phyloP scores from a whole-genome alignment of 2,113 vertebrate genomes.

The Gnathonemus echidnorhynchus region DNA sequence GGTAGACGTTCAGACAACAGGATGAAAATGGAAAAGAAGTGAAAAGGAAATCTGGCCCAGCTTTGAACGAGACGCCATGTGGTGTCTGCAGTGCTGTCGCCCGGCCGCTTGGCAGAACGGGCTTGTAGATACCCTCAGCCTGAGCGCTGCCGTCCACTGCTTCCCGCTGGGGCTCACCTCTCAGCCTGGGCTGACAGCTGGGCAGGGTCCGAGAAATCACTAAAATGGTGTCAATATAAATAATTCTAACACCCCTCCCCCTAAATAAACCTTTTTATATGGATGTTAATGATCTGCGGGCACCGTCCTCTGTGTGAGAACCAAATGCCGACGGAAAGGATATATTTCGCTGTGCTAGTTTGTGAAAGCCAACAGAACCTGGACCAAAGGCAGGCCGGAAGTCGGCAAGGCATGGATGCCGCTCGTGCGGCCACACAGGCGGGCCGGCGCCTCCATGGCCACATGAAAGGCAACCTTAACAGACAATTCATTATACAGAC shows the following conservation, averaged over 20 bases:
- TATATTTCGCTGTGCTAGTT: background rate
- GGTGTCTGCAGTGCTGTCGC: background rate
- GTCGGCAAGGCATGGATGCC: background rate
- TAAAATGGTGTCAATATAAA: background rate
- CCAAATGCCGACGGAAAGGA: background rate
- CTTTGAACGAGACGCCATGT: background rate
- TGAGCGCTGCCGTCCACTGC: background rate
- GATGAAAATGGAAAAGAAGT: background rate
- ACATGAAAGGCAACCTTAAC: conserved; percentile 9
- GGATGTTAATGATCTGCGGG: background rate
- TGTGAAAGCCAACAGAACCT: background rate
- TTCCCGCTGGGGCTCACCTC: background rate
- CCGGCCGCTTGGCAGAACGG: background rate
- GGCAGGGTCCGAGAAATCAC: background rate
- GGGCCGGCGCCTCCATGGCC: background rate
- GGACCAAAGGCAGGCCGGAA: background rate
- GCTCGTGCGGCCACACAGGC: background rate
- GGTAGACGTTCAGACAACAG: background rate
- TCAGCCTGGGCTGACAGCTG: background rate
- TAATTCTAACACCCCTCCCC: background rate
- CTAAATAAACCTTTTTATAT: background rate
- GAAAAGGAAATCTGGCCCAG: background rate
- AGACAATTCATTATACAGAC: conserved; percentile 14
- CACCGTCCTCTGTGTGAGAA: background rate
- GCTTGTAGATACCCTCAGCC: background rate